Conservation (phyloP, 1,140 invertebrate species). For the Holcopasites calliopsidis region DNA sequence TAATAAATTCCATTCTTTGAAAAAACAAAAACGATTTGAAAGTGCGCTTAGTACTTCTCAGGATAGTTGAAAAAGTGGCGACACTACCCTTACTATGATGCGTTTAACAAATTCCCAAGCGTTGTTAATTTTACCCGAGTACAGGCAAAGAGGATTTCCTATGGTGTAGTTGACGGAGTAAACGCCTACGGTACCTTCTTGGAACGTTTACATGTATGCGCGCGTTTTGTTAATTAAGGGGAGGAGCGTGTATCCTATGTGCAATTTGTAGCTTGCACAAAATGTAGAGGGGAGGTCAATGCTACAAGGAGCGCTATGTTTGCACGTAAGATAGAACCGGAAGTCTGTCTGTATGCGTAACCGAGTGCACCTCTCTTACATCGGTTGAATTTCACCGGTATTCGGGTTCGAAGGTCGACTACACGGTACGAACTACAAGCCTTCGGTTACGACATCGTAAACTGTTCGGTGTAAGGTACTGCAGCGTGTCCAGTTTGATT, state of each 20-base stretch:
- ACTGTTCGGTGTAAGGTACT: neutral
- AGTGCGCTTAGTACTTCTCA: no score
- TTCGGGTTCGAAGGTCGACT: slow-evolving; percentile 14
- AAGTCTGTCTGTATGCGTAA: neutral
- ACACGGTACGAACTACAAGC: slow-evolving; percentile 1
- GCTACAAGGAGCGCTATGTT: neutral
- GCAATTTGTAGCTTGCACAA: slow-evolving; percentile 4
- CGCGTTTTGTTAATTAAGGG: slow-evolving; percentile 14
- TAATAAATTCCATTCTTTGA: no score
- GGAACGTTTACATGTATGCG: neutral
- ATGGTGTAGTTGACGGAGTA: neutral
- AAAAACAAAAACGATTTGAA: no score
- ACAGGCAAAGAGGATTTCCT: no score
- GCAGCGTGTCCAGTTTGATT: neutral
- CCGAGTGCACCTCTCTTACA: neutral
- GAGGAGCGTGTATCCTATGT: neutral
- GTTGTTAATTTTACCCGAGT: no score
- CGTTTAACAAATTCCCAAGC: no score
- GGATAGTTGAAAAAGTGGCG: no score
- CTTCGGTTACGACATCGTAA: neutral
- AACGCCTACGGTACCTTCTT: neutral
- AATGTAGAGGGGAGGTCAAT: neutral
- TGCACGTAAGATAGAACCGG: neutral
- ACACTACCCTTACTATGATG: no score
- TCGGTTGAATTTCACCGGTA: slow-evolving; percentile 32